Base-by-base conservation (phyloP, 2,888 invertebrate species). In the Rhagonycha lutea region DNA sequence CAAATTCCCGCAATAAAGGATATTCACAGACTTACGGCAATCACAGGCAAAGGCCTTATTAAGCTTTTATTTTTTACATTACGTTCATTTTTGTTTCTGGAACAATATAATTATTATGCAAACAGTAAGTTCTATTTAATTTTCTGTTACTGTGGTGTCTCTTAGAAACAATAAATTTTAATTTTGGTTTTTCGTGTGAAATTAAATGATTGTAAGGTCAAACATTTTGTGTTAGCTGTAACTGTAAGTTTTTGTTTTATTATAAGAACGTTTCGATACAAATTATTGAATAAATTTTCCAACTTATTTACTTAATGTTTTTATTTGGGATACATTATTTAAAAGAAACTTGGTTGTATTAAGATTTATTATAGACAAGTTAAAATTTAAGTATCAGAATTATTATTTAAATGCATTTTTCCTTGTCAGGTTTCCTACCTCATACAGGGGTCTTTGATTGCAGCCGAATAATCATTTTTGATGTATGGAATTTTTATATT, bases 1-100 rank as follows among this genome's bases (percentile, higher is more conserved):
- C 91, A 1, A 89, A 90, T 81, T 87, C 90, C 80, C 90, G 92
- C 88, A 47, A 47, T 47, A 90, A 94, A 82, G 84, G 84, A 14
- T 86, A 86, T 76, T 88, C 91, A 62, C 92, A 93, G 73, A 90
- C 92, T 69, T 92, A 92, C 79, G 91, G 90, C 5, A 93, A 91
- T 82, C 89, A 90, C 83, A 89, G 91, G 84, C 90, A 90, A 85
- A 87, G 91, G 80, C 89, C 88, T 10, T 91, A 91, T 85, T 91
- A 84, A 81, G 67, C 77, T 63, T 78, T 80, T 74, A 74, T 74
- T 71, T 77, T 76, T 69, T 28, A 14, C 73, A 75, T 9, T 4
- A 61, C 7, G 7, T 47, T 47, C 1, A 47, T n/a, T n/a, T 47
- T 47, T 4, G 47, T n/a, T n/a, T n/a, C n/a, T 47, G 47, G 12